Evolutionary conservation across 1,140 invertebrate genomes (phyloP).

Genomic region (Rhagoletis pomonella): DNA sequence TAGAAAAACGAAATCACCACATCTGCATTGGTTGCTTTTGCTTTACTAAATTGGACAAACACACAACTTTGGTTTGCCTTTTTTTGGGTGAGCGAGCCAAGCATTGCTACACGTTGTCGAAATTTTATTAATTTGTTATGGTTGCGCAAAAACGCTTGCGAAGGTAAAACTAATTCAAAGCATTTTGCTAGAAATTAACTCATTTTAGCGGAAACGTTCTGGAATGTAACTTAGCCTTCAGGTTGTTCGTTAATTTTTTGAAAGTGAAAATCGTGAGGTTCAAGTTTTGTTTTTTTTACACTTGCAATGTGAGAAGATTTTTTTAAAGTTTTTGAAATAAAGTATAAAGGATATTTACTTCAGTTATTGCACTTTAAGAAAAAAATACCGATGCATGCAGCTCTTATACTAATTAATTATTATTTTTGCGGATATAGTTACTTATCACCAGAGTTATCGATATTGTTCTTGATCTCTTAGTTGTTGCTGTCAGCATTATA

Average conservation of each 20-base stretch:
- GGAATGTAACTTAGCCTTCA: slow-evolving; percentile 39
- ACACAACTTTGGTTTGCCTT: background rate
- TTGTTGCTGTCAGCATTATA: too few species aligned
- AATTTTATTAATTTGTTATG: slow-evolving; percentile 48
- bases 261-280: slow-evolving; percentile 46
- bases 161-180: slow-evolving; percentile 46
- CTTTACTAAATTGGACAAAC: slow-evolving; percentile 22
- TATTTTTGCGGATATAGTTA: too few species aligned
- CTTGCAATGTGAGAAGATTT: background rate
- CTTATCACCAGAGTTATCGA: too few species aligned
- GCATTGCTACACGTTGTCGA: slow-evolving; percentile 31
- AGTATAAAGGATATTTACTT: too few species aligned
- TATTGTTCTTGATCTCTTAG: too few species aligned
- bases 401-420: too few species aligned
- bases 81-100: background rate
- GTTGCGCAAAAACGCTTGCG: slow-evolving; percentile 40
- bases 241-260: slow-evolving; percentile 8
- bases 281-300: background rate
- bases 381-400: too few species aligned
- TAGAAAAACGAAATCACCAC: background rate
- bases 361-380: too few species aligned
- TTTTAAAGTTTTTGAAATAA: background rate
- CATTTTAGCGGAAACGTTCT: slow-evolving; percentile 44
- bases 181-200: slow-evolving; percentile 11
- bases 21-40: background rate